Evolutionary conservation across 2,113 vertebrate species (phyloP).

Genomic region (Mustela lutreola): DNA sequence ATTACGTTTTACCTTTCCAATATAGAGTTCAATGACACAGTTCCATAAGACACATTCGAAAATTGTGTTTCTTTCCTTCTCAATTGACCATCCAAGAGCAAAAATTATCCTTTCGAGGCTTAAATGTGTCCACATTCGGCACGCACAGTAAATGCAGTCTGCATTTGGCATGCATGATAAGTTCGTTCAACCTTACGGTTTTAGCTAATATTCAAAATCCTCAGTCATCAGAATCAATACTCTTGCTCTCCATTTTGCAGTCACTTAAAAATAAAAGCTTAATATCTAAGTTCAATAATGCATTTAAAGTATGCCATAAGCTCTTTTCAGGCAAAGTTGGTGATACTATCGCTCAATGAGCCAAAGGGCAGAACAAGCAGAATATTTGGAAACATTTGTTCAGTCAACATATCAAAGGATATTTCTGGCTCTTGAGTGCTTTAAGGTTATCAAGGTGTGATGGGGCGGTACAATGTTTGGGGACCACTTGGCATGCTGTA

Average conservation of each 20-base stretch:
- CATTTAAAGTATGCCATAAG: not conserved
- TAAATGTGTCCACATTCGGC: not conserved
- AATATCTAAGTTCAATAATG: not conserved
- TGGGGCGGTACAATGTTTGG: not conserved
- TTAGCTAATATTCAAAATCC: conserved; percentile 28
- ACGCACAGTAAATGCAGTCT: not conserved
- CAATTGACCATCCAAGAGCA: not conserved
- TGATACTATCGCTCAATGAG: not conserved
- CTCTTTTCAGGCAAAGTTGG: not conserved
- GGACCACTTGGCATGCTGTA: not conserved
- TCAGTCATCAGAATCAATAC: not conserved
- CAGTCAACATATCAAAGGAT: not conserved
- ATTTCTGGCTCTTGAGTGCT: not conserved
- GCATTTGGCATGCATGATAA: not conserved
- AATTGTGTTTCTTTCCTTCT: not conserved
- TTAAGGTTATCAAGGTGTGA: not conserved
- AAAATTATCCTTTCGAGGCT: not conserved
- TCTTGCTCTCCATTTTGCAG: not conserved
- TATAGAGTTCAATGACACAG: not conserved
- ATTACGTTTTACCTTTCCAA: not conserved
- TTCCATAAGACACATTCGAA: not conserved
- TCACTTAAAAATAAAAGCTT: conserved; percentile 30
- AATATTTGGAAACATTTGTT: not conserved
- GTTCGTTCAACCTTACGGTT: not conserved
- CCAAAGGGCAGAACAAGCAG: not conserved